phyloP scores from a whole-genome alignment of 2,113 vertebrate genomes.

The Microcebus griseorufus region DNA sequence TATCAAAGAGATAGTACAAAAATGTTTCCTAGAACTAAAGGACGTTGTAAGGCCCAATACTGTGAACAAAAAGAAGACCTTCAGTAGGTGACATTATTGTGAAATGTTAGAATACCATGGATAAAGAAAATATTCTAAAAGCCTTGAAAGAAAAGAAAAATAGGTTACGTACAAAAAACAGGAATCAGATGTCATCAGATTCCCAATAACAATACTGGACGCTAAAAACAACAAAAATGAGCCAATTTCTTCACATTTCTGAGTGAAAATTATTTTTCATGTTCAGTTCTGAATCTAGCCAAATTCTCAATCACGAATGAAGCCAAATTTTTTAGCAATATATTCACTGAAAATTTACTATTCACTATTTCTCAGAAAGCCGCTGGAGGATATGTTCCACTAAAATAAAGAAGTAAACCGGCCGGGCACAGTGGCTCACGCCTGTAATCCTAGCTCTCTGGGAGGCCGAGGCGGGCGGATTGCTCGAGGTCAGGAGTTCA shows the following conservation, averaged over 20 bases:
- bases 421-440: too few species aligned
- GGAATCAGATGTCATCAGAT: not conserved
- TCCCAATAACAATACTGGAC: not conserved
- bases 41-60: not conserved
- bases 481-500: too few species aligned
- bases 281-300: not conserved
- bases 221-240: not conserved
- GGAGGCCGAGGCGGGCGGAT: too few species aligned
- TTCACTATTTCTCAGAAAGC: not conserved
- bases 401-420: not conserved
- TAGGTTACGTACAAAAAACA: not conserved
- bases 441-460: too few species aligned
- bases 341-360: not conserved
- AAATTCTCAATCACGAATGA: not conserved
- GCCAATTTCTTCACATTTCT: not conserved
- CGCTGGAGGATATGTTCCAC: not conserved
- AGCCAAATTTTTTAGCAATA: not conserved
- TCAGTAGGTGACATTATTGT: not conserved
- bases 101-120: not conserved
- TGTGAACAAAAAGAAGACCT: not conserved
- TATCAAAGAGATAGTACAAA: not conserved
- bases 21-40: not conserved
- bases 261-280: not conserved
- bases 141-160: not conserved
- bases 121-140: not conserved